Percentiles rank a stretch among this genome's conserved stretches.
phyloP scores from a whole-genome alignment of 2,113 vertebrate genomes.

The Alethe castanea region DNA sequence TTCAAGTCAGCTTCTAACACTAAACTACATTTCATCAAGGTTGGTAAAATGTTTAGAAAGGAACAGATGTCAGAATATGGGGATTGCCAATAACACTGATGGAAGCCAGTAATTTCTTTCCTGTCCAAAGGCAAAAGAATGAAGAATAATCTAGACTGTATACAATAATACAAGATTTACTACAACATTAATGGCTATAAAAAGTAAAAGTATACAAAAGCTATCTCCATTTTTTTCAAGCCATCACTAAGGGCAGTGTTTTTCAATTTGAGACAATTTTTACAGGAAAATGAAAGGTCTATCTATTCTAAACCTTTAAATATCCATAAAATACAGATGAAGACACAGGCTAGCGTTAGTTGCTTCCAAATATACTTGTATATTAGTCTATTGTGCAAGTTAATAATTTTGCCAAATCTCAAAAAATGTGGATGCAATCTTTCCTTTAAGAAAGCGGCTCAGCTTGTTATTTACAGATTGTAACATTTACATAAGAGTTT shows the following conservation, averaged over 20 bases:
- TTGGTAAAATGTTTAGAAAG: constrained; percentile 92
- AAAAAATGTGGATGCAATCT: constrained; percentile 75
- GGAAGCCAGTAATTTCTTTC: constrained; percentile 90
- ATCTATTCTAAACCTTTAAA: constrained; percentile 63
- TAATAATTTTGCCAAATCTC: constrained; percentile 80
- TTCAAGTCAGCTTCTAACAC: constrained; percentile 71
- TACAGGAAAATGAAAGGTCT: constrained; percentile 67
- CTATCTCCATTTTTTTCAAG: constrained; percentile 57
- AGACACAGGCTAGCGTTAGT: constrained; percentile 57
- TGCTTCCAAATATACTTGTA: constrained; percentile 71
- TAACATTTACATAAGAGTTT: constrained; percentile 83
- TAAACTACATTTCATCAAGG: constrained; percentile 86
- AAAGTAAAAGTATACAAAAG: constrained; percentile 70
- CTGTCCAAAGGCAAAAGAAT: constrained; percentile 88
- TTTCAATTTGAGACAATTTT: constrained; percentile 68
- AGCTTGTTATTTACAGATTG: constrained; percentile 79
- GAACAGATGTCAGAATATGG: constrained; percentile 93
- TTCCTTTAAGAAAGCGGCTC: constrained; percentile 73
- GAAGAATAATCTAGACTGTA: constrained; percentile 76
- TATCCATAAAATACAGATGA: constrained; percentile 66
- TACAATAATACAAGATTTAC: constrained; percentile 72
- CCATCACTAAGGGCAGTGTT: constrained; percentile 65
- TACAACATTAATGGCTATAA: constrained; percentile 69
- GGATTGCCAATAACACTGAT: constrained; percentile 89
- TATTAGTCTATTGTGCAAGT: constrained; percentile 71